Percentiles rank a stretch among this genome's conserved stretches.
phyloP scores from a whole-genome alignment of 2,113 vertebrate species.

The Athene noctua region DNA sequence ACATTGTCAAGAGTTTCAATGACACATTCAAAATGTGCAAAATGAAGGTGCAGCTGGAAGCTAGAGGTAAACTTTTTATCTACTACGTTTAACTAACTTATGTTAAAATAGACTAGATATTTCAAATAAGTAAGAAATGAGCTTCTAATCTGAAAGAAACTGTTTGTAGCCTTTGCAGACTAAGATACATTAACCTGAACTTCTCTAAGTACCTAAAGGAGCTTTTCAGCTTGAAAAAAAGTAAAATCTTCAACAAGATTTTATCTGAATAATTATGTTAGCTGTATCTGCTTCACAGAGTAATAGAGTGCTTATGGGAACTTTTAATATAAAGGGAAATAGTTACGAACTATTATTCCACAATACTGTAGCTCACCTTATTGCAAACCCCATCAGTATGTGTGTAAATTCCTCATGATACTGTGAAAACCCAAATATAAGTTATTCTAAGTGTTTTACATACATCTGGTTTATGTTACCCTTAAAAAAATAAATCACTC shows the following conservation, averaged over 20 bases:
- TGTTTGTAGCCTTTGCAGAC: neutral
- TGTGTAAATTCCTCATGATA: neutral
- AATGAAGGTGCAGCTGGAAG: neutral
- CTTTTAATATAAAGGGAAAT: neutral
- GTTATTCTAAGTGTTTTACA: neutral
- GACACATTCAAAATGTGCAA: neutral
- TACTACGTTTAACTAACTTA: neutral
- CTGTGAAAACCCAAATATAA: neutral
- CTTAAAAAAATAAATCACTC: neutral
- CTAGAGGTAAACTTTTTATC: neutral
- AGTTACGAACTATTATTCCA: neutral
- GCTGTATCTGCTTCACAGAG: neutral
- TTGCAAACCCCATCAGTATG: neutral
- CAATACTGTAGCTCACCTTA: neutral
- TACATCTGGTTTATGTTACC: neutral
- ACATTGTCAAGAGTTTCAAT: neutral
- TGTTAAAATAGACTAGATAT: neutral
- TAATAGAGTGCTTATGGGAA: neutral
- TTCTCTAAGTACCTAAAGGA: neutral
- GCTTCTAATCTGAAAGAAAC: neutral
- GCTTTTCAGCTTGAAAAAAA: neutral
- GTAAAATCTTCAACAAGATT: neutral
- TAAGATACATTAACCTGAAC: neutral
- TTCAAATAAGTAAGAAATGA: neutral
- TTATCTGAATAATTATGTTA: neutral